Conservation (phyloP, 1,140 invertebrate genomes). For the Pogonus chalceus region DNA sequence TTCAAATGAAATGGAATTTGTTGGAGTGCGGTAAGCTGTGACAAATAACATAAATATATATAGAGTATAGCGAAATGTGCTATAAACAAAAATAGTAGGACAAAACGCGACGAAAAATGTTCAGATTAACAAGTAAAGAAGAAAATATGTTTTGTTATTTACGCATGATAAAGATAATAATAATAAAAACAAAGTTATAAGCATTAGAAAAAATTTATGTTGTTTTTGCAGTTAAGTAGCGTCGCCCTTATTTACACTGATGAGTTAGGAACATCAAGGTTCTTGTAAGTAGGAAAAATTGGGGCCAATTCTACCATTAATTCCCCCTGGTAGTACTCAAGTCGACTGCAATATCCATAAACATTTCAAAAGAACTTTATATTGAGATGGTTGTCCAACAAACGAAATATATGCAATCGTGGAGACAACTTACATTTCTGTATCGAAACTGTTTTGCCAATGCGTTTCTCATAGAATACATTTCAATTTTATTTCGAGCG, state of each 20-base stretch:
- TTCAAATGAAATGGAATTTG: conserved; percentile 7
- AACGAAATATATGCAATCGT: too few species aligned
- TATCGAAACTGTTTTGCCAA: too few species aligned
- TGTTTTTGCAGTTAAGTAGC: neutral
- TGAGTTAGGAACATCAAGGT: neutral
- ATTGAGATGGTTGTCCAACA: too few species aligned
- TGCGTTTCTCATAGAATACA: too few species aligned
- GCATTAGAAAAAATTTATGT: neutral
- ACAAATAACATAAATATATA: conserved; percentile 5
- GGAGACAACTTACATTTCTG: too few species aligned
- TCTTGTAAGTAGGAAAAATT: too few species aligned
- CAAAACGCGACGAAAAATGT: neutral
- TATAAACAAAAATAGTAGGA: neutral
- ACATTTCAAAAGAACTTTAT: too few species aligned
- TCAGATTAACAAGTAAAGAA: neutral
- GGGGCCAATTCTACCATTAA: too few species aligned
- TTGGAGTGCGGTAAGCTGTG: neutral
- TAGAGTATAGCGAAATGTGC: neutral
- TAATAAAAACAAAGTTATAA: neutral
- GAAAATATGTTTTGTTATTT: neutral
- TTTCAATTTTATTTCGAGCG: too few species aligned
- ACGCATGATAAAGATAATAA: too few species aligned
- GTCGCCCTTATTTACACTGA: neutral
- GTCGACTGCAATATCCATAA: too few species aligned
- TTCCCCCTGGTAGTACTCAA: too few species aligned